These are phyloP conservation scores for Oxygymnocypris stewartii DNA, from an alignment of 2,113 vertebrate genomes.

Conservation along the genomic window DNA sequence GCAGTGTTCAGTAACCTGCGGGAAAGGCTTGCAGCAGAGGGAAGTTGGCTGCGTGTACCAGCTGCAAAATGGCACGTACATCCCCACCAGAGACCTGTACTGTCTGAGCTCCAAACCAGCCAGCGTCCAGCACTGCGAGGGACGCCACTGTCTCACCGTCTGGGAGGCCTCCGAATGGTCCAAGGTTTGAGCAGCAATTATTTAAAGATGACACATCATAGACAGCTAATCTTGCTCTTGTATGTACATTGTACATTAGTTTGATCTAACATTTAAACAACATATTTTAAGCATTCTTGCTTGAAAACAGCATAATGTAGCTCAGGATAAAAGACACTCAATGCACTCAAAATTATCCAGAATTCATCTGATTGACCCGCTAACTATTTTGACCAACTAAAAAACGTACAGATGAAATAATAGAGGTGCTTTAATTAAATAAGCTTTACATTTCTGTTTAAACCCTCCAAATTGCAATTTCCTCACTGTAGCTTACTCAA, in stretches of 20 bases:
- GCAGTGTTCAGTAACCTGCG: slow-evolving; percentile 87
- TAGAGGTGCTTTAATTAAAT: no score
- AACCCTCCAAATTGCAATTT: no score
- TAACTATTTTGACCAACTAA: not conserved
- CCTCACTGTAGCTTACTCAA: no score
- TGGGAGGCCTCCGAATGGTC: slow-evolving; percentile 98
- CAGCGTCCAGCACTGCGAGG: slow-evolving; percentile 84
- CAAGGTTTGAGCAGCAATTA: slow-evolving; percentile 74
- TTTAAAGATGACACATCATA: not conserved
- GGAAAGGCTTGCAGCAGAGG: slow-evolving; percentile 85
- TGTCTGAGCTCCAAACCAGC: slow-evolving; percentile 84
- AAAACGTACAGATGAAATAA: no score
- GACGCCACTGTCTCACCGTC: slow-evolving; percentile 84
- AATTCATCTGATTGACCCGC: not conserved
- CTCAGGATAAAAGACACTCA: not conserved
- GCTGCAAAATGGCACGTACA: slow-evolving; percentile 86
- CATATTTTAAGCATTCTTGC: not conserved
- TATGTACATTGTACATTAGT: not conserved
- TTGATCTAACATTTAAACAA: not conserved
- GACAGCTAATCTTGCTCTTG: not conserved
- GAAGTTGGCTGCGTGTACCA: slow-evolving; percentile 88
- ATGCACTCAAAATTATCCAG: not conserved
- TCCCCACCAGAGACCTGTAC: slow-evolving; percentile 83
- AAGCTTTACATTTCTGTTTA: no score
- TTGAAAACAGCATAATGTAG: not conserved